Evolutionary conservation across 1,140 invertebrate species (phyloP).

Genomic region (Ganaspis sp.): DNA sequence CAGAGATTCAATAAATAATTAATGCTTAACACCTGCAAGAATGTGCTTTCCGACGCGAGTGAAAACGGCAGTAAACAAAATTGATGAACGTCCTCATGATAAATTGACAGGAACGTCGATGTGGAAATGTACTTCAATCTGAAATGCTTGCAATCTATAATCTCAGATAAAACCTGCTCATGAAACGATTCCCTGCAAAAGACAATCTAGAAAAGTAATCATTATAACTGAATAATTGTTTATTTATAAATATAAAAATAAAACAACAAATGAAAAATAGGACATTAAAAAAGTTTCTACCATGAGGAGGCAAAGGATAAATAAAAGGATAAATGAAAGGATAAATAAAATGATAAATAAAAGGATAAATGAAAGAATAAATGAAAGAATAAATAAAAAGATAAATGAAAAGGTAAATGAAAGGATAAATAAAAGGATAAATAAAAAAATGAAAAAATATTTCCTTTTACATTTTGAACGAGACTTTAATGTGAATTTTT

Average conservation of each 20-base stretch:
- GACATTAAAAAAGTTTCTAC: no score
- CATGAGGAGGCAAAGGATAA: no score
- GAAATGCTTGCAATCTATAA: constrained; percentile 27
- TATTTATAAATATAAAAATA: background rate
- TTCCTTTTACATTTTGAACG: background rate
- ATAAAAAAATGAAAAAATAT: background rate
- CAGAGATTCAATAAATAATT: background rate
- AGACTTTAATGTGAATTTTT: background rate
- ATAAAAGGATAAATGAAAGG: no score
- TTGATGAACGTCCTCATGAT: constrained; percentile 25
- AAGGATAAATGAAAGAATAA: no score
- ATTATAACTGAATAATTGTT: background rate
- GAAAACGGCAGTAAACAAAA: constrained; percentile 17
- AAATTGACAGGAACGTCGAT: constrained; percentile 17
- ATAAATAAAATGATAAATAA: no score
- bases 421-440: no score
- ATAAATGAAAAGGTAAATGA: no score
- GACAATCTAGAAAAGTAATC: background rate
- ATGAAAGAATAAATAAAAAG: no score
- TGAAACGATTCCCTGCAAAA: constrained; percentile 1
- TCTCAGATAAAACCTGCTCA: background rate
- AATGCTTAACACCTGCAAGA: background rate
- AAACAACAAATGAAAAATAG: no score
- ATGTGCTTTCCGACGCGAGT: background rate
- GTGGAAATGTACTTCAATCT: background rate